These are phyloP conservation scores for Drosophila multiciliata DNA, from an alignment of 2,888 invertebrate genomes.

Conservation along the genomic window DNA sequence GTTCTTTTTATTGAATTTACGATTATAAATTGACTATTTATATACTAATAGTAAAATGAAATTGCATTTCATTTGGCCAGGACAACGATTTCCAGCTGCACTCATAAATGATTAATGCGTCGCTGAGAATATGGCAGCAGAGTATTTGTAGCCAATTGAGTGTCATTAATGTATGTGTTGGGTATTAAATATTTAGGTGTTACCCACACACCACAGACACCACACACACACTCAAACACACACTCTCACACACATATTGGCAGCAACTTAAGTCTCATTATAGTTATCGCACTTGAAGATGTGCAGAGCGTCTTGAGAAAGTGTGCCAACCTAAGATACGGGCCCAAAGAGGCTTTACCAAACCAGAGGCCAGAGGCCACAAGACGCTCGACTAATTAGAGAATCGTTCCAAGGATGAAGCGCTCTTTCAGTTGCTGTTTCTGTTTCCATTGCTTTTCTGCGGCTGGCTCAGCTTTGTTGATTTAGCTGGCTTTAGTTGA, in stretches of 20 bases:
- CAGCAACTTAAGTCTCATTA: conserved; percentile 42
- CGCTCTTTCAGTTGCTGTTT: background rate
- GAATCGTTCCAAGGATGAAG: conserved; percentile 37
- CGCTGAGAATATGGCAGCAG: background rate
- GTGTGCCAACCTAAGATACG: conserved; percentile 29
- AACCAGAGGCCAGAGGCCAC: background rate
- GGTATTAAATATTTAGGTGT: background rate
- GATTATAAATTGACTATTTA: background rate
- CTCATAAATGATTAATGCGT: background rate
- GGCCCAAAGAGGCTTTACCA: conserved; percentile 6
- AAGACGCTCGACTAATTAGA: conserved; percentile 49
- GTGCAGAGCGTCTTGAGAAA: conserved; percentile 25
- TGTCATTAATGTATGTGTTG: background rate
- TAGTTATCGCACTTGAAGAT: conserved; percentile 35
- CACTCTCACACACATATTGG: conserved; percentile 32
- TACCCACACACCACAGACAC: background rate
- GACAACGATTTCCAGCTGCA: background rate
- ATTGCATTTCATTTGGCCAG: background rate
- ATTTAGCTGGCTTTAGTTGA: conserved; percentile 32
- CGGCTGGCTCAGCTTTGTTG: conserved; percentile 30
- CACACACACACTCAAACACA: background rate
- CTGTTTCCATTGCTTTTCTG: background rate
- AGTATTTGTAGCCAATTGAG: background rate
- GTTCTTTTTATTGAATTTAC: background rate
- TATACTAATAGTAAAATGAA: background rate